Conservation (phyloP, 2,888 invertebrate genomes). For the Heliconius ethilla region DNA sequence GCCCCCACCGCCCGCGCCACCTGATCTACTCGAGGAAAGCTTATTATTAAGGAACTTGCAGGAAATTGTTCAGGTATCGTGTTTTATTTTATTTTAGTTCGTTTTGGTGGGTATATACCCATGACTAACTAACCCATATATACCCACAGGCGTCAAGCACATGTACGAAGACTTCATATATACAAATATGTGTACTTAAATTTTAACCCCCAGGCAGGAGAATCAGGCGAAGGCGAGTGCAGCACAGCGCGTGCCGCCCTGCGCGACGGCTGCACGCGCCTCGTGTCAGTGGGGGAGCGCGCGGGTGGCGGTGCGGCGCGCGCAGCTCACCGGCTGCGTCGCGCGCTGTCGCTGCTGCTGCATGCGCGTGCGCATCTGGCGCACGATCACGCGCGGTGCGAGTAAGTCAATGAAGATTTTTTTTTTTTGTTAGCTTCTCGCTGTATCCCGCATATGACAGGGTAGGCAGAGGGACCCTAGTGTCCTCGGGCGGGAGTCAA, state of each 20-base stretch:
- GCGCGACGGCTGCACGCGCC: slow-evolving; percentile 62
- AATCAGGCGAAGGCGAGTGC: slow-evolving; percentile 52
- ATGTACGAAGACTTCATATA: no score
- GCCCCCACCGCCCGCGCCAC: slow-evolving; percentile 80
- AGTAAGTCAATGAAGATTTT: slow-evolving; percentile 52
- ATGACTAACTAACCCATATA: no score
- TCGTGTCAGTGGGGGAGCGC: slow-evolving; percentile 68
- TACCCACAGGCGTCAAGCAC: no score
- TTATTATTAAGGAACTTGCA: slow-evolving; percentile 90
- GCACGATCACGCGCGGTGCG: slow-evolving; percentile 73
- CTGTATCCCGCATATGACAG: no score
- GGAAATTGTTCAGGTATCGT: slow-evolving; percentile 87
- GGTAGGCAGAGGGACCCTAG: no score
- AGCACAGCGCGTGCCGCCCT: slow-evolving; percentile 60
- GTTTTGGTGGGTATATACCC: not conserved
- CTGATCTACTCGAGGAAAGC: slow-evolving; percentile 76
- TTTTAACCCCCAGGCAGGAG: slow-evolving; percentile 35
- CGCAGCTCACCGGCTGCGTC: slow-evolving; percentile 70
- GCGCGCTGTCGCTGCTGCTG: slow-evolving; percentile 69
- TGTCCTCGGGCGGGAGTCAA: no score
- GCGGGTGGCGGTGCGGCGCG: slow-evolving; percentile 72
- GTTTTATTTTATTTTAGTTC: not conserved
- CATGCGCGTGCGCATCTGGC: slow-evolving; percentile 72
- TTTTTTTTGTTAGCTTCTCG: no score
- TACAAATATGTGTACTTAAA: no score